These are phyloP conservation scores for Coregonus clupeaformis DNA, from an alignment of 2,113 vertebrate genomes.

Conservation along the genomic window DNA sequence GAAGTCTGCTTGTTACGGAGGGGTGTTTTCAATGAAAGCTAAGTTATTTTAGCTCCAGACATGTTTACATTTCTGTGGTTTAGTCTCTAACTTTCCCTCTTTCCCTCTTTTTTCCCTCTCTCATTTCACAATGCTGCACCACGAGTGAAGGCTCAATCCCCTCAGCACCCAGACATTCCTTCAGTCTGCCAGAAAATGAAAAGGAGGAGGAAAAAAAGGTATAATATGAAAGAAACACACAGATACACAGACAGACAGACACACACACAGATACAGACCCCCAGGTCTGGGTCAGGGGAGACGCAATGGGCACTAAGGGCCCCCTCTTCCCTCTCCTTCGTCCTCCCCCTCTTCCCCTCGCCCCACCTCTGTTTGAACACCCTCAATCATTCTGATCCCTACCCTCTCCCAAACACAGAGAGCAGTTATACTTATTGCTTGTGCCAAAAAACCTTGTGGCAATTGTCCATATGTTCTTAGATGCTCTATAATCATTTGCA, in stretches of 20 bases:
- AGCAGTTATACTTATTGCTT: not conserved
- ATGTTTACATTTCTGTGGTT: slow-evolving; percentile 97
- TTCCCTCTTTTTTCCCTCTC: slow-evolving; percentile 87
- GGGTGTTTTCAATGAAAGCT: slow-evolving; percentile 90
- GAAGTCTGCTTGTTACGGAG: slow-evolving; percentile 84
- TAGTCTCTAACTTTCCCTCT: slow-evolving; percentile 91
- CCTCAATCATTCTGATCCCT: not conserved
- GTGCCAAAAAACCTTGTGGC: not conserved
- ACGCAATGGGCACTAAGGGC: slow-evolving; percentile 46
- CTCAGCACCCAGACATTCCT: slow-evolving; percentile 91
- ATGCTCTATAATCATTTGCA: no score
- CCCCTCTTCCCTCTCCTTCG: not conserved
- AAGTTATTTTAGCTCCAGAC: slow-evolving; percentile 93
- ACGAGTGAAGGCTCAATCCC: slow-evolving; percentile 77
- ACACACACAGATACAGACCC: slow-evolving; percentile 77
- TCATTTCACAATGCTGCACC: slow-evolving; percentile 83
- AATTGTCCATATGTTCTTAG: no score
- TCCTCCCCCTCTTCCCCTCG: not conserved
- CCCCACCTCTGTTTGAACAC: not conserved
- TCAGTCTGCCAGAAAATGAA: slow-evolving; percentile 87
- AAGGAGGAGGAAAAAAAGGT: slow-evolving; percentile 39
- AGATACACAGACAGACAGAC: slow-evolving; percentile 40
- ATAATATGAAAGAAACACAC: slow-evolving; percentile 52
- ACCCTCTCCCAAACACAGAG: not conserved
- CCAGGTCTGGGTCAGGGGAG: slow-evolving; percentile 78